Evolutionary conservation across 2,797 vertebrate species (phyloP).

Genomic region (Trichosurus vulpecula): DNA sequence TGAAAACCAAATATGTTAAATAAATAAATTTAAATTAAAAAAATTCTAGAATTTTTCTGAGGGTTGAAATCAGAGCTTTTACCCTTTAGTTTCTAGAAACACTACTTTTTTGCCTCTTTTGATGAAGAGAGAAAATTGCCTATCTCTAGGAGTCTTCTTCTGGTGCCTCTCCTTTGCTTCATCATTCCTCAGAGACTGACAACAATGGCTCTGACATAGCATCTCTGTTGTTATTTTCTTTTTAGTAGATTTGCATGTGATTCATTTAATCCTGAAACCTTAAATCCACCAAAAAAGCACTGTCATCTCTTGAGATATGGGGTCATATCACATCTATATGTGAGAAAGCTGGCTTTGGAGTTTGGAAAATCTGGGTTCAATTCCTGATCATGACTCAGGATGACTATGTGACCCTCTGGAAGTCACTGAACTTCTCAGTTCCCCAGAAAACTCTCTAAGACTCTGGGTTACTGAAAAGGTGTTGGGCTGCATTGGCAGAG

Average conservation of each 20-base stretch:
- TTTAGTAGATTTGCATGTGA: background rate
- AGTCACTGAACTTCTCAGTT: background rate
- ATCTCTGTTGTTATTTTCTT: background rate
- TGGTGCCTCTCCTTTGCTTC: background rate
- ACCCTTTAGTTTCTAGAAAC: background rate
- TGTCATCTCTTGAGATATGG: background rate
- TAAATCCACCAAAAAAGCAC: background rate
- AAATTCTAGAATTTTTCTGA: background rate
- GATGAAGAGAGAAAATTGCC: background rate
- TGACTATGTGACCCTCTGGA: background rate
- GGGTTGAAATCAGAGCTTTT: background rate
- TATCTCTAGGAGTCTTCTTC: background rate
- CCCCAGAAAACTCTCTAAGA: background rate
- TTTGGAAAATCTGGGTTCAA: background rate
- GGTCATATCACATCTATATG: too few relatives aligned
- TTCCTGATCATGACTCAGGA: background rate
- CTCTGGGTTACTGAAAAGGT: background rate
- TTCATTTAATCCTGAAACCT: background rate
- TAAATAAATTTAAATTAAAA: too few relatives aligned
- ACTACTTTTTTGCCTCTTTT: background rate
- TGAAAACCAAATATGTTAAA: too few relatives aligned
- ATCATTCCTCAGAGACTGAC: background rate
- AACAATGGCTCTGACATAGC: background rate
- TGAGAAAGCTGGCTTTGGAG: background rate
- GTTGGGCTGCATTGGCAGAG: background rate